Percentiles rank a stretch among this genome's conserved stretches.
Evolutionary conservation across 2,113 vertebrate species (phyloP).

Genomic region (Enhydra lutris): DNA sequence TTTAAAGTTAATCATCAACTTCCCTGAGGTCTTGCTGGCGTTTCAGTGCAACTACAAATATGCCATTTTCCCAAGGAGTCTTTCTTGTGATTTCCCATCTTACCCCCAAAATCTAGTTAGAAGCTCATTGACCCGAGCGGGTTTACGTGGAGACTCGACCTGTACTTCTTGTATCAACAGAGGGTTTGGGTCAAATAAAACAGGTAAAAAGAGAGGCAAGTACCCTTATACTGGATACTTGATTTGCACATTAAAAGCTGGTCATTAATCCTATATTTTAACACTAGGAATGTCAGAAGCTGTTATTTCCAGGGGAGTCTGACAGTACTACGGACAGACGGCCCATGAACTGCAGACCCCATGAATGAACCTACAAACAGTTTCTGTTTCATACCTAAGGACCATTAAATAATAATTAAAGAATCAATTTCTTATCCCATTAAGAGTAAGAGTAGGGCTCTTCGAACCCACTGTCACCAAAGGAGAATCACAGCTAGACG

Average conservation of each 20-base stretch:
- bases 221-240: constrained; percentile 65
- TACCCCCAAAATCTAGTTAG: neutral
- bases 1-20: constrained; percentile 57
- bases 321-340: constrained; percentile 59
- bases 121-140: neutral
- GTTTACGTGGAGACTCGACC: constrained; percentile 41
- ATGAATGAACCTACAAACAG: constrained; percentile 65
- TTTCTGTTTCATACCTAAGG: constrained; percentile 68
- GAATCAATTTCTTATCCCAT: constrained; percentile 71
- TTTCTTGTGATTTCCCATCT: constrained; percentile 50
- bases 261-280: constrained; percentile 82
- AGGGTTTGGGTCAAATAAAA: constrained; percentile 74
- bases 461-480: neutral
- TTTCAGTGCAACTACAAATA: constrained; percentile 20
- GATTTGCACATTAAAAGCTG: constrained; percentile 80
- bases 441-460: constrained; percentile 55
- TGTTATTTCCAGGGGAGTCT: constrained; percentile 72
- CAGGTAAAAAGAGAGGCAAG: constrained; percentile 58
- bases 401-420: constrained; percentile 69
- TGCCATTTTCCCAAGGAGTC: neutral
- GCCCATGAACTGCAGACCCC: constrained; percentile 66
- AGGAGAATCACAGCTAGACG: neutral
- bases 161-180: constrained; percentile 64
- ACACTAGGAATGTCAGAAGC: constrained; percentile 76
- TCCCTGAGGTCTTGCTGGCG: neutral